Percentiles rank a stretch among this genome's conserved stretches.
Conservation (phyloP, 2,888 invertebrate species). For the Thymelicus sylvestris region DNA sequence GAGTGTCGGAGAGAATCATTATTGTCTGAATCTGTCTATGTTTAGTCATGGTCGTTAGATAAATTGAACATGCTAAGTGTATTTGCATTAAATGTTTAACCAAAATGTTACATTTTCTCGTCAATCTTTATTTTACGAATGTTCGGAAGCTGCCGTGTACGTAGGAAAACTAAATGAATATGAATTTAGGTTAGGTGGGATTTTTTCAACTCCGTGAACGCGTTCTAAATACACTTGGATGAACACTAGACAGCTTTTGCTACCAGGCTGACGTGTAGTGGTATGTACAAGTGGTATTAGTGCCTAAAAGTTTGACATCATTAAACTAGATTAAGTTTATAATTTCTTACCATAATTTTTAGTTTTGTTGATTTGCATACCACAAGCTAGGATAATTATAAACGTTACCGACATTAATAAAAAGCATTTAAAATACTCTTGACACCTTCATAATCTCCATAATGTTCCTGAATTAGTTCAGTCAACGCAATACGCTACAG, state of each 20-base stretch:
- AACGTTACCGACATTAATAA: no score
- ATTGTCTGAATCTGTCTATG: no score
- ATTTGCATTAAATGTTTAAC: no score
- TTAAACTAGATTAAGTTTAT: background rate
- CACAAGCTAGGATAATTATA: no score
- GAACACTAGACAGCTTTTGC: slow-evolving; percentile 8
- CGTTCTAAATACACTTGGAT: slow-evolving; percentile 14
- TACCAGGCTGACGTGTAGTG: background rate
- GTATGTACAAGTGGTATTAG: background rate
- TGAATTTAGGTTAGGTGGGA: background rate
- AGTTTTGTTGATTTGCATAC: no score
- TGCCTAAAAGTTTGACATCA: background rate
- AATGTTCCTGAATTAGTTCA: no score
- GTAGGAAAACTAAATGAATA: background rate
- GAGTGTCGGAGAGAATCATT: no score
- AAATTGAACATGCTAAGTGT: no score
- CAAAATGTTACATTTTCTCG: background rate
- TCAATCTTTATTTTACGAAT: background rate
- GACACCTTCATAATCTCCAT: no score
- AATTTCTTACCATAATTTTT: background rate
- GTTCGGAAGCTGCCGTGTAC: background rate
- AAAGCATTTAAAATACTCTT: no score
- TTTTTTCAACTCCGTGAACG: slow-evolving; percentile 3
- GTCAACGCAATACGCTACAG: no score
- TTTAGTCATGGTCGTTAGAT: no score